Conservation (phyloP, 2,797 vertebrate genomes). For the Poliocrania exsul region DNA sequence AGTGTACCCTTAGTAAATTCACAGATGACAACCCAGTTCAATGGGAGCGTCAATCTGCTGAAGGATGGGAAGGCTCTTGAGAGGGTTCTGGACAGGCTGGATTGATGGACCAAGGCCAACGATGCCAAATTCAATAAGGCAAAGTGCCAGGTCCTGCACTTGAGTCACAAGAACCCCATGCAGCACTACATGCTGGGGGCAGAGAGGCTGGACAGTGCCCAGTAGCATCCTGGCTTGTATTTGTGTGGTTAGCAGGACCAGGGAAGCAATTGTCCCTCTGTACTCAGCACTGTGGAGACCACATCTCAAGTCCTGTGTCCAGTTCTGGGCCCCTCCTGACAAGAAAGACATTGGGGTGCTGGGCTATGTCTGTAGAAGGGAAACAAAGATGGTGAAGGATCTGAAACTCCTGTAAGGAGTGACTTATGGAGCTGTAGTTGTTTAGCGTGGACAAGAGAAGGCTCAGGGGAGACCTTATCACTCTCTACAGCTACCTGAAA, state of each 20-base stretch:
- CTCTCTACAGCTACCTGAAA: neutral
- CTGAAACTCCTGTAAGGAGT: neutral
- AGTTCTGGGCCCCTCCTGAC: neutral
- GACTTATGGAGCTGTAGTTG: neutral
- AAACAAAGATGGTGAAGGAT: accelerated
- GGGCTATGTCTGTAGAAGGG: accelerated
- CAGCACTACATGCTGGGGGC: too few relatives aligned
- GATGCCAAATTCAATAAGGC: neutral
- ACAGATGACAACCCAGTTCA: neutral
- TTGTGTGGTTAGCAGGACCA: neutral
- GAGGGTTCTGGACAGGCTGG: neutral
- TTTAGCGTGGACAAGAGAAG: neutral
- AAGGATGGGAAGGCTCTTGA: neutral
- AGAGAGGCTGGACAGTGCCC: neutral
- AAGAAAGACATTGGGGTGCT: neutral
- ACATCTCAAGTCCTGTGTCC: neutral
- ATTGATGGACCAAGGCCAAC: neutral
- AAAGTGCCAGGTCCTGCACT: neutral
- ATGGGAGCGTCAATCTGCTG: accelerated
- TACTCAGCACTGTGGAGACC: accelerated
- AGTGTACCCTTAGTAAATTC: neutral
- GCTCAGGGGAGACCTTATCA: accelerated
- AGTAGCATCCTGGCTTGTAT: too few relatives aligned
- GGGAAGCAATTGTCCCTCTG: too few relatives aligned
- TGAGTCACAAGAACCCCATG: neutral